phyloP scores from a whole-genome alignment of 2,888 invertebrate species.

The Andrena chrysosceles region DNA sequence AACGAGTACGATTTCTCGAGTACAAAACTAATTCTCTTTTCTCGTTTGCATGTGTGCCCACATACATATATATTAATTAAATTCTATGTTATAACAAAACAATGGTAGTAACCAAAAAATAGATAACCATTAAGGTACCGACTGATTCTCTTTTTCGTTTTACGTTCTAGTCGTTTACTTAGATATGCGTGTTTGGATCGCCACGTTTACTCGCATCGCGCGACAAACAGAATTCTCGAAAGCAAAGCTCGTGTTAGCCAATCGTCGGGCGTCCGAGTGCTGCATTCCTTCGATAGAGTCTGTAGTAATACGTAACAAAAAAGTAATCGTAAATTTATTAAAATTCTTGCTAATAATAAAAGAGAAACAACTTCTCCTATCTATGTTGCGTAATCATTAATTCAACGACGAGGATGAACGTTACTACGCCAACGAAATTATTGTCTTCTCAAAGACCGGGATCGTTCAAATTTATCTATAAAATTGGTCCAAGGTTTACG shows the following conservation, averaged over 20 bases:
- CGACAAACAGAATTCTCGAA: constrained; percentile 9
- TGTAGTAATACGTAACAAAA: constrained; percentile 27
- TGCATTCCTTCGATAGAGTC: constrained; percentile 19
- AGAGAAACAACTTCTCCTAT: neutral
- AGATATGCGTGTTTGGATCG: constrained; percentile 13
- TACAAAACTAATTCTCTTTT: constrained; percentile 56
- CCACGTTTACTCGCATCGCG: constrained; percentile 1
- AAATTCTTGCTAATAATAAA: constrained; percentile 31
- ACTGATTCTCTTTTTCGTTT: constrained; percentile 32
- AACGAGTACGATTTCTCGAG: constrained; percentile 30
- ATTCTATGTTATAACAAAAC: constrained; percentile 63
- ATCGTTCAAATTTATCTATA: constrained; percentile 54
- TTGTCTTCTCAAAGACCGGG: constrained; percentile 72
- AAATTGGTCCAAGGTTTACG: constrained; percentile 73
- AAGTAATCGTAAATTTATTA: constrained; percentile 16
- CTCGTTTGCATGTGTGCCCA: constrained; percentile 27
- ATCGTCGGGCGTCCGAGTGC: constrained; percentile 19
- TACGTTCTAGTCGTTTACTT: constrained; percentile 27
- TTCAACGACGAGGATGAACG: constrained; percentile 39
- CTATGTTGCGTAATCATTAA: constrained; percentile 21
- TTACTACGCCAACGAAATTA: constrained; percentile 67
- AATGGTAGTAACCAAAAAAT: constrained; percentile 48
- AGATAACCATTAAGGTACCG: constrained; percentile 46
- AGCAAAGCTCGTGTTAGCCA: constrained; percentile 14
- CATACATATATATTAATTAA: constrained; percentile 59